Base-by-base conservation (phyloP, 2,113 vertebrate species). In the Arothron firmamentum region DNA sequence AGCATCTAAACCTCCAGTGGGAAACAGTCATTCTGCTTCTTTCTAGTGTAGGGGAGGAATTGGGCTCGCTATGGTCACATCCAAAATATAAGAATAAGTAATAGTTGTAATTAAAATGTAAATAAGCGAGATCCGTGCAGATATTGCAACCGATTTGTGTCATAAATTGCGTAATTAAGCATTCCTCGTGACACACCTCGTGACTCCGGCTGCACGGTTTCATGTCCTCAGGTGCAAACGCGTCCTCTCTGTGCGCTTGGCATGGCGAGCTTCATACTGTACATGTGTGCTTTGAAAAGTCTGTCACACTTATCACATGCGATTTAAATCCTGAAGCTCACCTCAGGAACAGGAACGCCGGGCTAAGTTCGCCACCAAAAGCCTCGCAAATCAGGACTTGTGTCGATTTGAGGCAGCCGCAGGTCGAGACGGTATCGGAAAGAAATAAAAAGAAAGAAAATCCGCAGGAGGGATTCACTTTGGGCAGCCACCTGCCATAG, bases 1-100 rank as follows among this genome's bases (percentile, higher is more conserved):
- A 92, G 88, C 89, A 90, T 90, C 90, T 91, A 91, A 91, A 92
- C 89, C 90, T 88, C 88, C 88, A 85, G 88, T 88, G 87, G 84
- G 90, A 91, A 87, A 88, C 88, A 90, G 85, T 87, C 77, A 78
- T 88, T 88, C 83, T 88, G 78, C 84, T 88, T 87, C 88, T 88
- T 90, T 91, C 83, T 81, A 86, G 75, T 88, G 81, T 78, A 86
- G 77, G 70, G 84, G 86, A 85, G 82, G 88, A 85, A 88, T 80
- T 80, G 81, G 83, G 82, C 77, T 87, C 81, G 75, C 81, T 82
- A 62, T 88, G 87, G 86, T 85, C 89, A 89, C 87, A 88, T 89
- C 86, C 79, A 82, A 85, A 84, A 87, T 81, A 86, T 65, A 83
- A 86, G 79, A 89, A 83, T 84, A 87, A 89, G 89, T 88, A 88